Base-by-base conservation (phyloP, 2,888 invertebrate genomes). In the Andricus curvator region DNA sequence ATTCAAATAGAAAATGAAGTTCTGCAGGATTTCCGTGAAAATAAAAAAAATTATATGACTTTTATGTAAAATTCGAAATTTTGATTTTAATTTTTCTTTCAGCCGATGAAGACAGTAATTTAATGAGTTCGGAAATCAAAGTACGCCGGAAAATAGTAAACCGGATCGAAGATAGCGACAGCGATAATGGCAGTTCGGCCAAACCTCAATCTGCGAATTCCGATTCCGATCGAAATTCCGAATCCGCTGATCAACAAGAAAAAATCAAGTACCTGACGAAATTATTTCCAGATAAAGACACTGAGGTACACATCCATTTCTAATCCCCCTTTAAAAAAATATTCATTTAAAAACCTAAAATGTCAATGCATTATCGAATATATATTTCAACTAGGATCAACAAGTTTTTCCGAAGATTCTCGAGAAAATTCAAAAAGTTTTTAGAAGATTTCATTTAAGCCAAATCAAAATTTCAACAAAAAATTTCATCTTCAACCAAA, bases 281-380 rank as follows among this genome's bases (percentile, higher is more conserved):
- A 89, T 94, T 95, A 93, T 95, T 95, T 88, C 95, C 96, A 8
- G 93, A 94, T 80, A 93, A 95, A 85, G 94, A 95, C 83, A 94
- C 94, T 48, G 92, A 94, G 92, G 96, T 95, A 92, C 92, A 93
- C 90, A 82, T 2, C 37, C 25, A 22, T 37, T 62, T 48, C n/a
- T 60, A 25, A 56, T 60, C 65, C 48, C 79, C 67, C 6, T 64
- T 64, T 41, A 20, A 68, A n/a, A 68, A 15, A 48, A 48, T 48
- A 4, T 17, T 48, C 3, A 48, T 48, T 48, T 15, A 17, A 15
- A 48, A 48, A 48, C 17, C 17, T 48, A 44, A 1, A 3, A 15
- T 15, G 0, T 13, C 44, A 44, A 13, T 44, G 15, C 2, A 44
- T 15, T 44, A 44, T 44, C 4, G 4, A 44, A 44, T 44, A 44